Evolutionary conservation across 2,113 vertebrate genomes (phyloP), one percentile per base, ranked within the genome.

Genomic region (cattle (Bos taurus)): DNA sequence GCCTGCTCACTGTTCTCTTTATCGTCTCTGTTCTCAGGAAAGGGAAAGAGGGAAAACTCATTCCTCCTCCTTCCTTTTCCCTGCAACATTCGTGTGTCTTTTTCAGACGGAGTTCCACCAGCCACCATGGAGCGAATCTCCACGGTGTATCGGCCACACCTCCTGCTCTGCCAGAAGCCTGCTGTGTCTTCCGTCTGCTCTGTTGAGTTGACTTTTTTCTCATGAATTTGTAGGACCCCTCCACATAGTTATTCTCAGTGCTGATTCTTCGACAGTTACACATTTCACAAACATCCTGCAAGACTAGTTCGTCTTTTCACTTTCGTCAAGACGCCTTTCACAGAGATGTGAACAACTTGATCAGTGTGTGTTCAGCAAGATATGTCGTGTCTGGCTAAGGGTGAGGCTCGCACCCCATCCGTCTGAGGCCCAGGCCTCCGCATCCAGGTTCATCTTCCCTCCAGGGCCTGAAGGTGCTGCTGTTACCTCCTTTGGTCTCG

Each of bases 141-240:
- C 36, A 1, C 40, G 0, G 28, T 1, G 30, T 3, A 0, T 19
- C 12, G 0, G 5, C 36, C 13, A 30, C 1, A 3, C 52, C 1
- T 8, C 25, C 71, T 11, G 54, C 71, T 46, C 52, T 12, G 71
- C 7, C 71, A 59, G 3, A 4, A 2, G 40, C 23, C 54, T 33
- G 40, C 54, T 14, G 0, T 10, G 40, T 17, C 19, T 46, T n/a
- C 1, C 0, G 8, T 48, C 71, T 8, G 2, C 11, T n/a, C 43
- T 1, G 30, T 2, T 5, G 28, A 5, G 30, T 14, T 4, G 19
- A 16, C 46, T 23, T 17, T 43, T 30, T 59, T 26, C 88, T 87
- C 43, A 1, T 2, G 11, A 11, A 6, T 33, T 14, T 21, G 36
- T 3, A 3, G 50, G 52, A 15, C 8, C 7, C 6, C 52, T 43